Evolutionary conservation across 1,140 invertebrate genomes (phyloP), one percentile per base, ranked within the genome.

Genomic region (Neuroterus valhalla): DNA sequence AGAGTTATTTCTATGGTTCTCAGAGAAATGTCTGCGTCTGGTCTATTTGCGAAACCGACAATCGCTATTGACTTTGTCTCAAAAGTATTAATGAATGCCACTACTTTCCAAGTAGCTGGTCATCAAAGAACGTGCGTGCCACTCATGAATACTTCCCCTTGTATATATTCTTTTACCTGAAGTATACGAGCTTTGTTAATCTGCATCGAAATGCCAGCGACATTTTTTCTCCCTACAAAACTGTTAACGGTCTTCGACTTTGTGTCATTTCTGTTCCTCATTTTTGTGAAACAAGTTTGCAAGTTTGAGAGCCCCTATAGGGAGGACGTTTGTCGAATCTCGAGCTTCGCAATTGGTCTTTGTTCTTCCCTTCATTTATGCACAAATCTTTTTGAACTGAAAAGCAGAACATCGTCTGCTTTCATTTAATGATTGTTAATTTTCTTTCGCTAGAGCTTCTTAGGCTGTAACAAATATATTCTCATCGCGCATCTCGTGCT

Each of bases 281-380:
- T 81, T 78, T 86, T 85, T 83, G 85, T 88, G 81, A 88, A 86
- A 88, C n/a, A n/a, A n/a, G n/a, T n/a, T n/a, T n/a, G n/a, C n/a
- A n/a, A n/a, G n/a, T n/a, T n/a, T n/a, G n/a, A n/a, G n/a, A n/a
- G n/a, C n/a, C n/a, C n/a, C n/a, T n/a, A n/a, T n/a, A n/a, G n/a
- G n/a, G n/a, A n/a, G n/a, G n/a, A n/a, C n/a, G n/a, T n/a, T n/a
- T n/a, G n/a, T n/a, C n/a, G n/a, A n/a, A n/a, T n/a, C n/a, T n/a
- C n/a, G n/a, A n/a, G n/a, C n/a, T n/a, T n/a, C n/a, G n/a, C n/a
- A n/a, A n/a, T n/a, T n/a, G n/a, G n/a, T n/a, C n/a, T n/a, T n/a
- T n/a, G n/a, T n/a, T n/a, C n/a, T n/a, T n/a, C n/a, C n/a, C n/a
- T n/a, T n/a, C n/a, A n/a, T n/a, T n/a, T n/a, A n/a, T n/a, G n/a